These are phyloP conservation scores for Rhinolophus sinicus DNA, from an alignment of 2,113 vertebrate genomes.

Conservation along the genomic window DNA sequence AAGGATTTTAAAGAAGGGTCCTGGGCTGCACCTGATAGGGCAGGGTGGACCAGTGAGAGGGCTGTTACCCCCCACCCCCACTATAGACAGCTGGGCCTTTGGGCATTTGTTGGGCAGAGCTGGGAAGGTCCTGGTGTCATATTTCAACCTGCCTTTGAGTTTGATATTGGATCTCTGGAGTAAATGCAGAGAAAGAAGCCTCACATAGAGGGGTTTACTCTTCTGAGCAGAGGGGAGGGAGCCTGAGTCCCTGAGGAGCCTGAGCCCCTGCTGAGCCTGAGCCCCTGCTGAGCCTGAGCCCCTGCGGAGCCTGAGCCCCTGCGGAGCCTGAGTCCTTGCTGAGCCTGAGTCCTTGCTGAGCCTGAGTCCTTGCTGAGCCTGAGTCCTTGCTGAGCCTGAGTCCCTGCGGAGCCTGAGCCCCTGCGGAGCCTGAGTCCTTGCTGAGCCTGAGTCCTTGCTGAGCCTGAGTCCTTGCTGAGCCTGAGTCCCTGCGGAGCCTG, in stretches of 20 bases:
- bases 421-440: too few species aligned
- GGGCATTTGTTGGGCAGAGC: neutral
- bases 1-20: neutral
- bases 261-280: neutral
- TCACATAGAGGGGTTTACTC: neutral
- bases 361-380: too few species aligned
- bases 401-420: neutral
- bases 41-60: fast-evolving
- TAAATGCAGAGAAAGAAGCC: neutral
- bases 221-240: neutral
- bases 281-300: neutral
- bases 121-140: neutral
- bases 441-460: neutral
- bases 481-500: too few species aligned
- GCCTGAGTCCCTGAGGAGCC: neutral
- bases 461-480: neutral
- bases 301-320: neutral
- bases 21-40: neutral
- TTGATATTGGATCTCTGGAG: neutral
- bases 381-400: neutral
- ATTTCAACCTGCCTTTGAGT: neutral
- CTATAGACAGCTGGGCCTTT: neutral
- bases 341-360: neutral
- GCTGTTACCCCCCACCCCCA: neutral
- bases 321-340: neutral